These are phyloP conservation scores for Watsonalla binaria DNA, from an alignment of 2,888 invertebrate species.

Conservation along the genomic window DNA sequence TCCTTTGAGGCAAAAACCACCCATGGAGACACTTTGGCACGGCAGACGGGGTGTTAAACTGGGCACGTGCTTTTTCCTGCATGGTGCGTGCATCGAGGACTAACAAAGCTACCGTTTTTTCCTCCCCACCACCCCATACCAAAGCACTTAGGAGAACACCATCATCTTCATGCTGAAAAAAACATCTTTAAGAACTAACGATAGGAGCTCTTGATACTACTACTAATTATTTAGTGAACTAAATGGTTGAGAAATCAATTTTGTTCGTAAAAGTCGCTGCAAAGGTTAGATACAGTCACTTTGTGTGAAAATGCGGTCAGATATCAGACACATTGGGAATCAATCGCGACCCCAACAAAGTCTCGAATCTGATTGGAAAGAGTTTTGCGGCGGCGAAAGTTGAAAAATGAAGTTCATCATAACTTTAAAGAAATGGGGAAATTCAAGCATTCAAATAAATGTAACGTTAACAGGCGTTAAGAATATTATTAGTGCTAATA, in stretches of 20 bases:
- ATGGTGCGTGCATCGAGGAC: background rate
- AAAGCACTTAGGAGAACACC: slow-evolving; percentile 52
- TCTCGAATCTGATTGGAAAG: too few relatives aligned
- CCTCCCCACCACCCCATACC: slow-evolving; percentile 14
- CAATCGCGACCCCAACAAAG: too few relatives aligned
- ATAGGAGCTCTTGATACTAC: background rate
- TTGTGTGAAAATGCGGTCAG: too few relatives aligned
- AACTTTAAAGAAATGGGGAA: too few relatives aligned
- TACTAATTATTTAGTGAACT: background rate
- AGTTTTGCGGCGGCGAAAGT: too few relatives aligned
- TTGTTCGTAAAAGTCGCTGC: too few relatives aligned
- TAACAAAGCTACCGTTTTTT: background rate
- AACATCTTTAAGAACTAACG: background rate
- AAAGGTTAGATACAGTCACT: too few relatives aligned
- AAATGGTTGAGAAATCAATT: background rate
- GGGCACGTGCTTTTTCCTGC: background rate
- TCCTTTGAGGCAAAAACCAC: slow-evolving; percentile 79
- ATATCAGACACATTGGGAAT: too few relatives aligned
- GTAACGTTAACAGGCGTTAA: background rate
- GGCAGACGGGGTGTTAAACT: slow-evolving; percentile 75
- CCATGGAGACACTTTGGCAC: slow-evolving; percentile 91
- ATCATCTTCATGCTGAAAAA: background rate
- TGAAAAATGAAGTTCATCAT: too few relatives aligned
- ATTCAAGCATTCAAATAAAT: background rate
- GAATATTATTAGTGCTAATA: background rate